phyloP scores from a whole-genome alignment of 1,140 invertebrate species.

The Drosophila carrolli region DNA sequence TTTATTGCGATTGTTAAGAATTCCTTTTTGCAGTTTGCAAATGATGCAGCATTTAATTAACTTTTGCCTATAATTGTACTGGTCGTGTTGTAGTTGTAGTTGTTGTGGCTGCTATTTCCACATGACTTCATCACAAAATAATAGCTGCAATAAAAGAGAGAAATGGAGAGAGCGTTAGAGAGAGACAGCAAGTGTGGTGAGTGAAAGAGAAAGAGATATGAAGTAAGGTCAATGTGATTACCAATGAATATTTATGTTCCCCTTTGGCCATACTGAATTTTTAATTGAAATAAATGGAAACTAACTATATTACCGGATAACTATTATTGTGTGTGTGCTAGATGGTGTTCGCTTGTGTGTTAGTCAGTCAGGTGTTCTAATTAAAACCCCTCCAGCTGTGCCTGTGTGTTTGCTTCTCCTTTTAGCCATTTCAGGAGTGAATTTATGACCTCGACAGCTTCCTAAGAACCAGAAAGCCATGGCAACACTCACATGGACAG shows the following conservation, averaged over 20 bases:
- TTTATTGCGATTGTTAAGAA: constrained; percentile 70
- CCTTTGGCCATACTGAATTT: constrained; percentile 49
- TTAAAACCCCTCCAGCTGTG: constrained; percentile 65
- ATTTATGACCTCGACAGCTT: constrained; percentile 55
- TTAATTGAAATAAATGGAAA: constrained; percentile 73
- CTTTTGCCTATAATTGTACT: constrained; percentile 57
- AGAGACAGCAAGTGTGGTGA: not conserved
- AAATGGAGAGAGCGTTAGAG: constrained; percentile 10
- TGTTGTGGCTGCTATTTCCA: constrained; percentile 45
- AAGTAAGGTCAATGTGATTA: constrained; percentile 54
- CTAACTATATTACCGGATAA: constrained; percentile 48
- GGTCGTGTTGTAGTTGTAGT: constrained; percentile 11
- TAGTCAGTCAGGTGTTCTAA: constrained; percentile 57
- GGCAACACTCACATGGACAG: constrained; percentile 5
- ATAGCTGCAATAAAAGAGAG: constrained; percentile 21
- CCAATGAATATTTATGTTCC: constrained; percentile 68
- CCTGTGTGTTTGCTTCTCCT: constrained; percentile 11
- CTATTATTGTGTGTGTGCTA: constrained; percentile 10
- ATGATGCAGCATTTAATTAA: constrained; percentile 69
- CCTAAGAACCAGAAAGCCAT: constrained; percentile 20
- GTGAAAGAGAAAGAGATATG: constrained; percentile 3
- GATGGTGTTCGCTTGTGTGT: not conserved
- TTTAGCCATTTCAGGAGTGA: constrained; percentile 35
- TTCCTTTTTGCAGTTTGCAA: constrained; percentile 60
- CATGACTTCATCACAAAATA: constrained; percentile 56